Conservation (phyloP, 2,113 vertebrate species). For the Sturnus vulgaris region DNA sequence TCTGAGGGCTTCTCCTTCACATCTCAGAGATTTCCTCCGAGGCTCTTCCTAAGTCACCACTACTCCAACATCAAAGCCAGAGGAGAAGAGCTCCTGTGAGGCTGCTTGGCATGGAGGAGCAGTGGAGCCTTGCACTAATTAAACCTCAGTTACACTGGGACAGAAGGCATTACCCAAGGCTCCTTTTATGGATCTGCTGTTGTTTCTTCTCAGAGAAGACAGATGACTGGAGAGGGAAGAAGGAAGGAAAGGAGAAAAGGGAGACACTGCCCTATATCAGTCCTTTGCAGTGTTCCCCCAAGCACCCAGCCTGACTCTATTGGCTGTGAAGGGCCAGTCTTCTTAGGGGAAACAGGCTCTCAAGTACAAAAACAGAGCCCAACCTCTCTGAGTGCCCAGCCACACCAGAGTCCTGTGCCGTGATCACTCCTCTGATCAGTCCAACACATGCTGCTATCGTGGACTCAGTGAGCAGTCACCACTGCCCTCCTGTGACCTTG, state of each 20-base stretch:
- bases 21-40: background rate
- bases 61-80: background rate
- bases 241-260: background rate
- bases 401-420: background rate
- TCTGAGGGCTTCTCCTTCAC: background rate
- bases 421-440: background rate
- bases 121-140: background rate
- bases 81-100: background rate
- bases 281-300: background rate
- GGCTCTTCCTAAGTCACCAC: background rate
- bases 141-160: background rate
- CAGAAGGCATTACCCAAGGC: background rate
- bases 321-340: background rate
- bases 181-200: background rate
- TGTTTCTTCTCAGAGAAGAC: background rate
- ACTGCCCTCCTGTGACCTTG: background rate
- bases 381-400: background rate
- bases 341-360: background rate
- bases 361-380: background rate
- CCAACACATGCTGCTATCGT: background rate
- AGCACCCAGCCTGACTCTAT: background rate
- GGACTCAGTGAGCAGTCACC: accelerated
- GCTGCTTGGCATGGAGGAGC: background rate
- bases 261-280: accelerated
- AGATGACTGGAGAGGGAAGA: background rate